Evolutionary conservation across 2,797 vertebrate species (phyloP), one percentile per base, ranked within the genome.

Genomic region (Echeneis naucrates): DNA sequence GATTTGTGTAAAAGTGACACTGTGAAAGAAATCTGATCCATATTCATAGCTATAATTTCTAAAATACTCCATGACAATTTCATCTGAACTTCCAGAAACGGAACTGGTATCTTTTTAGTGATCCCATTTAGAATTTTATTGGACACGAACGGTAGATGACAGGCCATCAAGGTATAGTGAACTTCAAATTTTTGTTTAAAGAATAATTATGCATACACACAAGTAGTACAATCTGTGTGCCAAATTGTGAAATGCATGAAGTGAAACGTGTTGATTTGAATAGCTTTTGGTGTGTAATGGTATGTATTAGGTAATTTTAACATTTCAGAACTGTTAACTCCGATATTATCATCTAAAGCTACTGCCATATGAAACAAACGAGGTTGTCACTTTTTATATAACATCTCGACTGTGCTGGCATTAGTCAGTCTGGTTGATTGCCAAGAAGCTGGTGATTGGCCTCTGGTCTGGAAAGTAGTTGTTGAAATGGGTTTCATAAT

Each of bases 11-110:
- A 44, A 19, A 8, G 37, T 0, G 30, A 14, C 52, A 13, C 27
- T 35, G 33, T 47, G 35, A 44, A 32, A 32, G 27, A 67, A 55
- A 61, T 66, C 21, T 70, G 58, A 71, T 63, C 67, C 24, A 16
- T 26, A 48, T 37, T 53, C 21, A 60, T 5, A 57, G 35, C 68
- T 68, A 72, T 42, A 1, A 32, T 56, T 51, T 56, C 12, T 37
- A 21, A 44, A 68, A 27, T 27, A 42, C 16, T 14, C 5, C 26
- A 23, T 21, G 35, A 13, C 9, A 4, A 56, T 26, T 53, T 19
- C 37, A 50, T n/a, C 8, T 50, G 32, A 42, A 42, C 4, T 19
- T 19, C 42, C 42, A 47, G 44, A 47, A 47, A 47, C 9, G 4
- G 10, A 45, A 45, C n/a, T 21, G 44, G 8, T 10, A 10, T n/a